phyloP scores from a whole-genome alignment of 2,113 vertebrate genomes.

The Thunnus thynnus region DNA sequence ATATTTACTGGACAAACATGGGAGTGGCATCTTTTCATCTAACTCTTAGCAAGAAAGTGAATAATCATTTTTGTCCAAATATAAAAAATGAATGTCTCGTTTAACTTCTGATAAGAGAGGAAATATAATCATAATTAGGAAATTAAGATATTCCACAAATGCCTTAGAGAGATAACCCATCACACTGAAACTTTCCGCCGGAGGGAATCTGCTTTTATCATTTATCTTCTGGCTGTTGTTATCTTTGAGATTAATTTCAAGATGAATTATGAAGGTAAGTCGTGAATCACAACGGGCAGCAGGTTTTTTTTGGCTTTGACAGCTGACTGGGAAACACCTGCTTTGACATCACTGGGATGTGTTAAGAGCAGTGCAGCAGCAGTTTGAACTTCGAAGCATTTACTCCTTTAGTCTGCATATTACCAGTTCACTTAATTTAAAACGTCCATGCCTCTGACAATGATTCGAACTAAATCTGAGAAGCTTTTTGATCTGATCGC shows the following conservation, averaged over 20 bases:
- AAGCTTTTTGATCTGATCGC: too few species aligned
- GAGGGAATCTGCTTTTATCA: too few species aligned
- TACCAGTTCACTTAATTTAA: not conserved
- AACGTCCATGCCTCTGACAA: not conserved
- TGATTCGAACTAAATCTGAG: too few species aligned
- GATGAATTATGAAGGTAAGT: not conserved
- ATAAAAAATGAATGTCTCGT: too few species aligned
- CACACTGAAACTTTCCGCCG: not conserved
- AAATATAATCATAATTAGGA: not conserved
- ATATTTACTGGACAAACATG: too few species aligned
- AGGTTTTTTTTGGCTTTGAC: not conserved
- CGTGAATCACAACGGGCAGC: not conserved
- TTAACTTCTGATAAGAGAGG: not conserved
- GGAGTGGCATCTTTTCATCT: too few species aligned
- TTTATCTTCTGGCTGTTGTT: too few species aligned
- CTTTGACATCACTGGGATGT: not conserved
- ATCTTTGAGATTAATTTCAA: not conserved
- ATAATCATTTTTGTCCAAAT: too few species aligned
- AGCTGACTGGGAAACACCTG: slow-evolving; percentile 25
- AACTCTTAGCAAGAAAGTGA: too few species aligned
- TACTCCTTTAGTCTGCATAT: not conserved
- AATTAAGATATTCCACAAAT: not conserved
- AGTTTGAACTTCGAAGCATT: not conserved
- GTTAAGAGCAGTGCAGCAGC: not conserved
- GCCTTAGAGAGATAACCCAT: not conserved